Evolutionary conservation across 2,113 vertebrate species (phyloP).

Genomic region (Hemiprocne comata): DNA sequence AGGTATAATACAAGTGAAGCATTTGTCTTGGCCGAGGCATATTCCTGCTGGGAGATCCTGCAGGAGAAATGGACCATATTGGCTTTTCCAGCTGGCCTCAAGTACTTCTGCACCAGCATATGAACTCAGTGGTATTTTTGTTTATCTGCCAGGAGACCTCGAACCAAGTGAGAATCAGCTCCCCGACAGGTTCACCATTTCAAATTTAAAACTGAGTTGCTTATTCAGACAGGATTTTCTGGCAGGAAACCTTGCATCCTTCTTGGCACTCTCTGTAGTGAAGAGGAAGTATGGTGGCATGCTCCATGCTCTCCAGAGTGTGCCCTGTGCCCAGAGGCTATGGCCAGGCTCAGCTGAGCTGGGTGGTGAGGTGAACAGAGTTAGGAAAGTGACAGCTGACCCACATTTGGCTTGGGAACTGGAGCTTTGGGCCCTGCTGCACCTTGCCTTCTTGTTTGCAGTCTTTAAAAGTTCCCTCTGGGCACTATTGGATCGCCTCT

Average conservation of each 20-base stretch:
- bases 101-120: not conserved
- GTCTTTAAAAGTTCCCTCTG: not conserved
- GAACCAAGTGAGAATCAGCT: not conserved
- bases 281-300: not conserved
- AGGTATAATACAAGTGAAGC: not conserved
- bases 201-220: not conserved
- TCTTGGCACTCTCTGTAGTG: not conserved
- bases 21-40: not conserved
- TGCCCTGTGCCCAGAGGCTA: accelerated
- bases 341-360: not conserved
- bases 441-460: not conserved
- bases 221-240: slow-evolving; percentile 18
- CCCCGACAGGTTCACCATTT: not conserved
- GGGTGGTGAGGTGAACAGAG: not conserved
- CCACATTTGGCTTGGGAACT: not conserved
- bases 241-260: not conserved
- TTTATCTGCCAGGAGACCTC: not conserved
- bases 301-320: not conserved
- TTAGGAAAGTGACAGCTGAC: accelerated
- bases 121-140: not conserved
- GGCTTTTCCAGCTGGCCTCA: not conserved
- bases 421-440: not conserved
- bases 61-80: not conserved
- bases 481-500: not conserved
- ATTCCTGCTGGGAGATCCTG: not conserved